Base-by-base conservation (phyloP, 2,113 vertebrate genomes). In the Athene noctua region DNA sequence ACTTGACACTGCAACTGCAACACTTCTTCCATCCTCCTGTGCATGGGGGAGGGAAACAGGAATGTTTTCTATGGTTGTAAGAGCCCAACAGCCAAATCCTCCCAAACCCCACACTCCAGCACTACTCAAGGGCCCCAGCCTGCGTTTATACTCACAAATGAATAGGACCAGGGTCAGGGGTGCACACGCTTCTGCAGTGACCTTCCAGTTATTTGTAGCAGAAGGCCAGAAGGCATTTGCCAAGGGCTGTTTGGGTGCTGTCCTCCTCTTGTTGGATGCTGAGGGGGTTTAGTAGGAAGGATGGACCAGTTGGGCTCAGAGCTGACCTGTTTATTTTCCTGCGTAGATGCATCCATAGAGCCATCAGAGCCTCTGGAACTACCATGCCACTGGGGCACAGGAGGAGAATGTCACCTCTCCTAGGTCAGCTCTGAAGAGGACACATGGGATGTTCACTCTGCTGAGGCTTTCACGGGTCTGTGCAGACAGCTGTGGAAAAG, bases 381-480 rank as follows among this genome's bases (percentile, higher is more conserved):
- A 23, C 38, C 55, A 44, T 29, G 49, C 7, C 42, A 63, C 40
- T 0, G 0, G 44, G 44, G 13, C 23, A 59, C 23, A 18, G 16
- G 2, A 25, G 23, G 62, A 86, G 21, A 19, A 9, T 80, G 47
- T n/a, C 66, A 58, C 11, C 13, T 54, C 21, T 66, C 40, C 36
- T 51, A 68, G 38, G 10, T 9, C 77, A 38, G 30, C 2, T 1
- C 57, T 34, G 61, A 66, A 58, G 18, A 57, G 16, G 18, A 40
- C 30, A 40, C 0, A 0, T 29, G 65, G 54, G 51, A 67, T 1
- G 0, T 3, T 2, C 3, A 38, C 5, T 38, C 9, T 26, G 29
- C 26, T 38, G 77, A 67, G 15, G 34, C 10, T 80, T 68, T 71
- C 55, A 52, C 4, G 6, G 2, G 13, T 23, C 34, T 55, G 30